Base-by-base conservation (phyloP, 2,888 invertebrate species). In the Hypercompe scribonia region DNA sequence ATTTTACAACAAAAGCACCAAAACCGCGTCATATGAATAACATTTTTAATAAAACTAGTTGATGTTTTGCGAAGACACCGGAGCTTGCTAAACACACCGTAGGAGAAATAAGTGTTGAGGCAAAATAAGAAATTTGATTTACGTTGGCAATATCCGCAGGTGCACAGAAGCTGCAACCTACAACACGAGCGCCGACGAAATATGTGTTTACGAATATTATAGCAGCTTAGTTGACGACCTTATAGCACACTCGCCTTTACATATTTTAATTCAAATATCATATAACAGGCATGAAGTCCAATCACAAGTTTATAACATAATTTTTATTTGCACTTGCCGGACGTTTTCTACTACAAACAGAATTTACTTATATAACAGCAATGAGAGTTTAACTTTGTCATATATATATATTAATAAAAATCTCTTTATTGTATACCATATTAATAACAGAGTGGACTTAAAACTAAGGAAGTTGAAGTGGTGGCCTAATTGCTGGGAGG, bases 51-150 rank as follows among this genome's bases (percentile, higher is more conserved):
- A 75, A 63, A 68, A 72, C 68, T 15, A 65, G 54, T 39, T 74
- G 54, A 76, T 65, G 70, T 70, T 66, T 65, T 18, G 67, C 21
- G 34, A 79, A 64, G 72, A 73, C 68, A 72, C n/a, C 50, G 24
- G 65, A 31, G 42, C 61, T 66, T 42, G 78, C 82, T 81, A 85
- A 85, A 85, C 81, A 85, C 74, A 79, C 80, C 76, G 69, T 68
- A 77, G 73, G 39, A 86, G 86, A 86, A 88, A 90, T 91, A 91
- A 91, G 89, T 88, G 91, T 89, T 89, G 89, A 88, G 87, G 89
- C 86, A 88, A 90, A 92, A 93, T 93, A 93, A 92, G 92, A 92
- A 93, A 93, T 93, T 86, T 91, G 92, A 93, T 94, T 94, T 93
- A 93, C 91, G 91, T n/a, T 86, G 89, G 92, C 91, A 93, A 94